Evolutionary conservation across 2,888 invertebrate species (phyloP).

Genomic region (Hypena proboscidalis): DNA sequence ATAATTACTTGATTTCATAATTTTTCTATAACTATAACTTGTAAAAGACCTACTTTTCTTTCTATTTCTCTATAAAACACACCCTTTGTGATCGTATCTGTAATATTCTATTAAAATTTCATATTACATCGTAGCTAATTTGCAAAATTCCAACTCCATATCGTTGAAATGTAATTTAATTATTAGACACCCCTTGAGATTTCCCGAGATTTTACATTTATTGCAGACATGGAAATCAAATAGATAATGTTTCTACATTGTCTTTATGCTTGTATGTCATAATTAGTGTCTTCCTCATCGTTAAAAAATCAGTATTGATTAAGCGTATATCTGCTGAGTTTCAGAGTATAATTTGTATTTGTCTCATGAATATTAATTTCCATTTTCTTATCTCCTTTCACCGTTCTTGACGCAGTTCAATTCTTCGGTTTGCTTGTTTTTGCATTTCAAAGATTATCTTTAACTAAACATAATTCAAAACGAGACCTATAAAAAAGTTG

Average conservation of each 20-base stretch:
- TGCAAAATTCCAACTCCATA: constrained; percentile 3
- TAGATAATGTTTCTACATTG: neutral
- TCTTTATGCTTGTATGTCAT: neutral
- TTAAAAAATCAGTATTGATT: no score
- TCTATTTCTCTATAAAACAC: constrained; percentile 52
- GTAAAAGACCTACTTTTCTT: no score
- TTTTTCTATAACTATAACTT: no score
- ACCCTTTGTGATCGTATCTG: constrained; percentile 9
- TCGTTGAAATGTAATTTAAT: constrained; percentile 8
- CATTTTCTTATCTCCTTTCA: no score
- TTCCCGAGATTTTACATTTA: constrained; percentile 1
- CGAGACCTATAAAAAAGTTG: constrained; percentile 2
- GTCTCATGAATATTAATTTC: no score
- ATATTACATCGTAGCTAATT: constrained; percentile 4
- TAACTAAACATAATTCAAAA: neutral
- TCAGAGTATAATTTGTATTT: no score
- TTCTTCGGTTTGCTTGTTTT: no score
- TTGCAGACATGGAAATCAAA: neutral
- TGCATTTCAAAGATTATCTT: no score
- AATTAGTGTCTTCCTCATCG: neutral
- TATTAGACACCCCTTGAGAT: constrained; percentile 7
- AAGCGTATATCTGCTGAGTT: no score
- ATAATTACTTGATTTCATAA: no score
- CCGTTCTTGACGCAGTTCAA: no score
- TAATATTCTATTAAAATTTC: constrained; percentile 12